These are phyloP conservation scores for Drosophila rufa DNA, from an alignment of 1,140 invertebrate species.

Conservation along the genomic window DNA sequence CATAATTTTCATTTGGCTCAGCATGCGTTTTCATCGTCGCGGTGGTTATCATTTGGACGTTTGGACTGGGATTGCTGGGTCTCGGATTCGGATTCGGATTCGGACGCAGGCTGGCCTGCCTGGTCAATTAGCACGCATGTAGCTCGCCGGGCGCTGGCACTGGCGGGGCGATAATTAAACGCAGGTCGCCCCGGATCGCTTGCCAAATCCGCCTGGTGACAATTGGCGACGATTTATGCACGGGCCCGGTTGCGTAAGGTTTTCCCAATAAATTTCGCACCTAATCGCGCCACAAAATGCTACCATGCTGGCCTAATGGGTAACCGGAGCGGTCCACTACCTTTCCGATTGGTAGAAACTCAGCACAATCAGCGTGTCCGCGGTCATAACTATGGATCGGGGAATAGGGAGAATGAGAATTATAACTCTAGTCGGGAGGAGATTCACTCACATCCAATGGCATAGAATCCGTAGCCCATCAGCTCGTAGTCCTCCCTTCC, in stretches of 20 bases:
- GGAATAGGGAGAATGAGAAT: conserved; percentile 1
- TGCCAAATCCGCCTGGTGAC: conserved; percentile 58
- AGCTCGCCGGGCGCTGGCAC: conserved; percentile 63
- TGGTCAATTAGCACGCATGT: conserved; percentile 82
- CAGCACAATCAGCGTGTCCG: neutral
- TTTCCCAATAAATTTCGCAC: conserved; percentile 71
- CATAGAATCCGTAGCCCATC: conserved; percentile 5
- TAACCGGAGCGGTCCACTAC: conserved; percentile 22
- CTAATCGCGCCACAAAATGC: conserved; percentile 72
- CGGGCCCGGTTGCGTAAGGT: conserved; percentile 62
- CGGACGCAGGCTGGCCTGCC: neutral
- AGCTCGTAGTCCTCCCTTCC: accelerated
- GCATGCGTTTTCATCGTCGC: conserved; percentile 80
- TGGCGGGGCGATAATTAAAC: conserved; percentile 74
- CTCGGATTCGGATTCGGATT: conserved; percentile 13
- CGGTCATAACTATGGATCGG: conserved; percentile 1
- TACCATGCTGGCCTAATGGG: conserved; percentile 63
- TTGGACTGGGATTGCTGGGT: conserved; percentile 24
- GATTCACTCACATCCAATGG: conserved; percentile 32
- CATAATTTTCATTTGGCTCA: conserved; percentile 79
- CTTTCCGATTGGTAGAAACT: conserved; percentile 29
- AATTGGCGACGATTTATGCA: conserved; percentile 78
- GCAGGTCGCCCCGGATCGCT: conserved; percentile 38
- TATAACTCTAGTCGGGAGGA: neutral
- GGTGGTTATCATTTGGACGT: conserved; percentile 80